phyloP scores from a whole-genome alignment of 2,888 invertebrate genomes.

The Eupithecia subfuscata region DNA sequence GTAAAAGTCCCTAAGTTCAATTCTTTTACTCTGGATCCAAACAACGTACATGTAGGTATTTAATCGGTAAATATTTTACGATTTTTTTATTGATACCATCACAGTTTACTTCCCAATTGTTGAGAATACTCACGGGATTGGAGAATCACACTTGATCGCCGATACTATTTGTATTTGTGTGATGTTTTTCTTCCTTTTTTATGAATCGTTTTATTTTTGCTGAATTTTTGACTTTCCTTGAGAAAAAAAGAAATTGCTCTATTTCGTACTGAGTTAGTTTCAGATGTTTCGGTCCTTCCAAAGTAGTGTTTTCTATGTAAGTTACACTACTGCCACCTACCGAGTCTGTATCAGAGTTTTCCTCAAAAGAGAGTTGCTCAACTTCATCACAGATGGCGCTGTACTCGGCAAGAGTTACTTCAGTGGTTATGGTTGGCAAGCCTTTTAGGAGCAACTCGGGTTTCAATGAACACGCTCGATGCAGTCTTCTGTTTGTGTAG shows the following conservation, averaged over 20 bases:
- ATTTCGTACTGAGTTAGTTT: slow-evolving; percentile 58
- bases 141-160: too few species aligned
- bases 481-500: slow-evolving; percentile 56
- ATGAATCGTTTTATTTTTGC: too few species aligned
- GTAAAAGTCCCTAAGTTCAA: too few species aligned
- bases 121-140: too few species aligned
- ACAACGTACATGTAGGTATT: background rate
- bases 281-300: slow-evolving; percentile 27
- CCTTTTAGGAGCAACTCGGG: slow-evolving; percentile 50
- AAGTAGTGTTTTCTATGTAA: slow-evolving; percentile 35
- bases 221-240: too few species aligned
- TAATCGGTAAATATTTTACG: background rate
- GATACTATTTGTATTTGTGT: too few species aligned
- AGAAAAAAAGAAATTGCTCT: too few species aligned
- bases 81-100: slow-evolving; percentile 5
- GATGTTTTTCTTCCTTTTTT: too few species aligned
- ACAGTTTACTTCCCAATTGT: slow-evolving; percentile 6
- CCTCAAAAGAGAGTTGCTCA: too few species aligned
- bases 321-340: slow-evolving; percentile 56
- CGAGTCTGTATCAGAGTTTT: slow-evolving; percentile 30
- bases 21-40: background rate
- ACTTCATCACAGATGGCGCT: too few species aligned
- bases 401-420: slow-evolving; percentile 51
- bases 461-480: slow-evolving; percentile 56
- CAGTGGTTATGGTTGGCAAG: slow-evolving; percentile 47